Evolutionary conservation across 2,113 vertebrate genomes (phyloP).

Genomic region (Ophiodon elongatus): DNA sequence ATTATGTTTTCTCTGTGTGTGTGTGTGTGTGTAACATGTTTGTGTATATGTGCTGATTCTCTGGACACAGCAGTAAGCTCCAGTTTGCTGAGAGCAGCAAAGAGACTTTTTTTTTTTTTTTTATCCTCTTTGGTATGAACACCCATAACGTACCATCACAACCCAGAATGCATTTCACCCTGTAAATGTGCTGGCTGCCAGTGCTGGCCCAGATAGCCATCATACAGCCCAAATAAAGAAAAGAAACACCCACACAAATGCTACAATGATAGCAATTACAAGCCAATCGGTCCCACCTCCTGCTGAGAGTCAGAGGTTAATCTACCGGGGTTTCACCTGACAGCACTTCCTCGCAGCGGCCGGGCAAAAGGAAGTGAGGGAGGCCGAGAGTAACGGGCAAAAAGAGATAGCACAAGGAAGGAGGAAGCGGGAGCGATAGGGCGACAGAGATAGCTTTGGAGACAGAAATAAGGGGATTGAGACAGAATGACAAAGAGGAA

Average conservation of each 20-base stretch:
- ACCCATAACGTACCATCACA: slow-evolving; percentile 65
- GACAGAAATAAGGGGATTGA: slow-evolving; percentile 63
- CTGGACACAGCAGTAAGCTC: slow-evolving; percentile 53
- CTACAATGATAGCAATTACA: slow-evolving; percentile 65
- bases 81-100: slow-evolving; percentile 66
- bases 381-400: slow-evolving; percentile 28
- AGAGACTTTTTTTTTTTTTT: slow-evolving; percentile 36
- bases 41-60: slow-evolving; percentile 23
- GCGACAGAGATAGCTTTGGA: slow-evolving; percentile 60
- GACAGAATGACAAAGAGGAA: slow-evolving; percentile 60
- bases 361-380: slow-evolving; percentile 24
- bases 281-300: slow-evolving; percentile 67
- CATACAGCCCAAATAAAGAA: slow-evolving; percentile 30
- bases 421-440: slow-evolving; percentile 58
- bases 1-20: slow-evolving; percentile 13
- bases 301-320: slow-evolving; percentile 72
- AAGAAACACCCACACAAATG: slow-evolving; percentile 33
- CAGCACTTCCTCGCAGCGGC: slow-evolving; percentile 49
- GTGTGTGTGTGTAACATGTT: slow-evolving; percentile 10
- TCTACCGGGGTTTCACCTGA: slow-evolving; percentile 66
- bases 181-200: slow-evolving; percentile 24
- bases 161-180: slow-evolving; percentile 65
- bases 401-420: slow-evolving; percentile 47
- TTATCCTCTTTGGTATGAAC: slow-evolving; percentile 58
- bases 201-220: slow-evolving; percentile 50